A percentile compares a stretch with the other conserved stretches of the same genome.
phyloP scores from a whole-genome alignment of 2,797 vertebrate genomes.

The Benthosema pterotum region DNA sequence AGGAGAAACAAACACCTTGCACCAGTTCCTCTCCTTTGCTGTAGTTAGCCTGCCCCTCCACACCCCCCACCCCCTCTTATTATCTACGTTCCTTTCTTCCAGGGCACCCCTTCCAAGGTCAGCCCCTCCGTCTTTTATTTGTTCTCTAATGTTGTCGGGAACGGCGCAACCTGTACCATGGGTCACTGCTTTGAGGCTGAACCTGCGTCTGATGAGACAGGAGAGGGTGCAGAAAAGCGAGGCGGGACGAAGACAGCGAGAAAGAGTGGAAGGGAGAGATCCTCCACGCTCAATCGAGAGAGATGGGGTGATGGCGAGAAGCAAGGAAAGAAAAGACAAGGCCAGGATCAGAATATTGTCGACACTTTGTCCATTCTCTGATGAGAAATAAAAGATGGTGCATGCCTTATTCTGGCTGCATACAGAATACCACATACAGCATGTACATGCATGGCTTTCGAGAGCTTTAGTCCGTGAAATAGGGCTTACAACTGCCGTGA shows the following conservation, averaged over 20 bases:
- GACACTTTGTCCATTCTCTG: constrained; percentile 33
- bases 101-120: constrained; percentile 8
- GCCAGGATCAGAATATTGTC: constrained; percentile 35
- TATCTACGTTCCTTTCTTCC: constrained; percentile 4
- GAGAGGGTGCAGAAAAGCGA: constrained; percentile 16
- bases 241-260: constrained; percentile 29
- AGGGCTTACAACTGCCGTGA: constrained; percentile 20
- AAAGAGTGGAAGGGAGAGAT: constrained; percentile 25
- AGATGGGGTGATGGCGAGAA: constrained; percentile 24
- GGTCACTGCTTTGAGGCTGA: constrained; percentile 61
- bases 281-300: constrained; percentile 44
- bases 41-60: constrained; percentile 13
- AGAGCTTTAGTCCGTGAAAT: constrained; percentile 45
- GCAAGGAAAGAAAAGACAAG: constrained; percentile 34
- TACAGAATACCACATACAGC: too few relatives aligned
- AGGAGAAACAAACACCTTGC: constrained; percentile 46
- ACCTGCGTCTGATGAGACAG: constrained; percentile 46
- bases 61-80: constrained; percentile 31
- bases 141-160: constrained; percentile 46
- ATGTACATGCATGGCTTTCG: too few relatives aligned
- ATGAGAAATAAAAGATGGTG: constrained; percentile 26
- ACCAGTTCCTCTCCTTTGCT: constrained; percentile 34
- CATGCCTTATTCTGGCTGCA: too few relatives aligned
- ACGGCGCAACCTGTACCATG: constrained; percentile 37
- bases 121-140: constrained; percentile 36